phyloP scores from a whole-genome alignment of 2,113 vertebrate species.

The Plotosus lineatus region DNA sequence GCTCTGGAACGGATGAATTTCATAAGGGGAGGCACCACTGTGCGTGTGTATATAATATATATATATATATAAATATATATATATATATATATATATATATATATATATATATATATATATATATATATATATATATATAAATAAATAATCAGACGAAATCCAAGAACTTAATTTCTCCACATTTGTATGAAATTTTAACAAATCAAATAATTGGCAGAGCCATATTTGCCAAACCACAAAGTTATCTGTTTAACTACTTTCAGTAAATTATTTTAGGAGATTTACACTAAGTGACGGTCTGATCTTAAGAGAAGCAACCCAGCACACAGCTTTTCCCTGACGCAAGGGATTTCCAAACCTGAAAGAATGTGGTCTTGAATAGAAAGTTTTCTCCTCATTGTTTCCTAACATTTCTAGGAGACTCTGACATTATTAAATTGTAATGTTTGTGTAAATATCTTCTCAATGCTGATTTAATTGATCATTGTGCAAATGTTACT shows the following conservation, averaged over 20 bases:
- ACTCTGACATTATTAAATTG: not conserved
- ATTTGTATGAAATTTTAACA: too few species aligned
- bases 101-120: too few species aligned
- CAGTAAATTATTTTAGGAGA: not conserved
- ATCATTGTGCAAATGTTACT: not conserved
- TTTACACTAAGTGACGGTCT: not conserved
- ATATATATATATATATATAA: too few species aligned
- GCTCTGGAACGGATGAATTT: too few species aligned
- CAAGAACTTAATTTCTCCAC: too few species aligned
- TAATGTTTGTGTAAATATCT: not conserved
- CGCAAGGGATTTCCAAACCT: not conserved
- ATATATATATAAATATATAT: too few species aligned
- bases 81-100: too few species aligned
- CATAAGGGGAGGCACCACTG: too few species aligned
- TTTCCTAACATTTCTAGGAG: not conserved
- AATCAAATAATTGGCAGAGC: too few species aligned
- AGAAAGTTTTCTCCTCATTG: not conserved
- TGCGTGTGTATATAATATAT: too few species aligned
- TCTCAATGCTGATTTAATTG: not conserved
- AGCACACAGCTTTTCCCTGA: not conserved
- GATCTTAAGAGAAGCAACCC: not conserved
- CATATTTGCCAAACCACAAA: not conserved
- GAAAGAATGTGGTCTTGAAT: not conserved
- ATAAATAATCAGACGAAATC: too few species aligned
- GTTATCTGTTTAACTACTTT: constrained; percentile 3